Evolutionary conservation across 1,140 invertebrate species (phyloP), one percentile per base, ranked within the genome.

Genomic region (Lepidostoma basale): DNA sequence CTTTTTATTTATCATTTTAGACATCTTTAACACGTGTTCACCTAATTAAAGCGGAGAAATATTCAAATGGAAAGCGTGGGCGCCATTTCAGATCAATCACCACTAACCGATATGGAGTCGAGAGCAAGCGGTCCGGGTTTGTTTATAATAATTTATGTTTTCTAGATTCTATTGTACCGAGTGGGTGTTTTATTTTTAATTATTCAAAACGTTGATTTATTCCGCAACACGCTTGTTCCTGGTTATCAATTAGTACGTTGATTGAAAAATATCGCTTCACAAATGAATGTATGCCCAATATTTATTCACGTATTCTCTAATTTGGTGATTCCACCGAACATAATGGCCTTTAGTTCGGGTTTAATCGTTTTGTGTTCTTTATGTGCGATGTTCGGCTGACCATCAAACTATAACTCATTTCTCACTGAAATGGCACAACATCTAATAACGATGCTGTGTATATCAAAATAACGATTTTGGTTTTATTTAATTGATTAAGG

Each of bases 141-240:
- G 36, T 59, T 39, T 39, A 39, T 59, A 39, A 59, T 59, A 59
- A 40, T 59, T 59, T 39, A 59, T 39, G 30, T 12, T 59, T 59
- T 59, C 16, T 59, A 9, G 16, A 59, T 1, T 6, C 30, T 45
- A 39, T 14, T 40, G 54, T 10, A 20, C 9, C 18, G 33, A 10
- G 30, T 59, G 54, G 54, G 54, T 59, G 54, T 59, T 39, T 59
- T 39, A 10, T 33, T 59, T 59, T 39, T 39, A 59, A 59, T 39
- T 59, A 40, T 59, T 59, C 54, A 39, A 59, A 59, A 25, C 18
- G 23, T 59, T 59, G 54, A 59, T 59, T 59, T 59, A 40, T 59
- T 10, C 1, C 1, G 22, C 10, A 36, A 36, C 22, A 40, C 30
- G 18, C 28, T n/a, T 26, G 28, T 54, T 54, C 20, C 12, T 14